These are phyloP conservation scores for Heliconius charithonia DNA, from an alignment of 2,888 invertebrate genomes.

Conservation along the genomic window DNA sequence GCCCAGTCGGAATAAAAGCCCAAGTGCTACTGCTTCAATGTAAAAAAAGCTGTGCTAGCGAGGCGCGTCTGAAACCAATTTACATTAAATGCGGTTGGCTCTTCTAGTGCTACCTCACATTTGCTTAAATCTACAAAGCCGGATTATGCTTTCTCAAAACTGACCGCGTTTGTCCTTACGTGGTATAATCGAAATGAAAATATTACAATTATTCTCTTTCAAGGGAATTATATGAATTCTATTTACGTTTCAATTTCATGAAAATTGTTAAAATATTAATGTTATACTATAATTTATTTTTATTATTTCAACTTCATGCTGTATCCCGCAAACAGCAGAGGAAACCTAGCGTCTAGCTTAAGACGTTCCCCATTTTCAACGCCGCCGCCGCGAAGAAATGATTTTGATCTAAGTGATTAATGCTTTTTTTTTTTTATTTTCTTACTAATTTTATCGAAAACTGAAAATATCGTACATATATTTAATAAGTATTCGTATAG, in stretches of 20 bases:
- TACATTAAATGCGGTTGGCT: constrained; percentile 80
- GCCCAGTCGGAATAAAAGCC: constrained; percentile 71
- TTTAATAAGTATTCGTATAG: too few relatives aligned
- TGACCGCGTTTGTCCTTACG: constrained; percentile 38
- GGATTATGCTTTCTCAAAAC: constrained; percentile 55
- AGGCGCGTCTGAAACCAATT: constrained; percentile 71
- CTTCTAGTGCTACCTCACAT: constrained; percentile 74
- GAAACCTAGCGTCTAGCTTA: too few relatives aligned
- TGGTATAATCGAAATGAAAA: constrained; percentile 43
- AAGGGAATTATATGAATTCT: background rate
- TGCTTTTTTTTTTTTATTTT: too few relatives aligned
- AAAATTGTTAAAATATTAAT: background rate
- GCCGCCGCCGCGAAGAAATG: too few relatives aligned
- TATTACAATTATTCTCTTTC: constrained; percentile 13
- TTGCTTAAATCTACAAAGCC: constrained; percentile 56
- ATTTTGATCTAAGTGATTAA: too few relatives aligned
- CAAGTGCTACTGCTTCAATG: constrained; percentile 78
- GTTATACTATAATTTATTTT: background rate
- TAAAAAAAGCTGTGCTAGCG: constrained; percentile 74
- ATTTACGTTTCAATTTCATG: background rate
- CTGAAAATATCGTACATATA: too few relatives aligned
- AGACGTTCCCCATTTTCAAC: too few relatives aligned
- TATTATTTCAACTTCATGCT: too few relatives aligned
- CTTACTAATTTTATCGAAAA: too few relatives aligned
- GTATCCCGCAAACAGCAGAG: too few relatives aligned